Conservation (phyloP, 2,888 invertebrate species). For the Drosophila greeni region DNA sequence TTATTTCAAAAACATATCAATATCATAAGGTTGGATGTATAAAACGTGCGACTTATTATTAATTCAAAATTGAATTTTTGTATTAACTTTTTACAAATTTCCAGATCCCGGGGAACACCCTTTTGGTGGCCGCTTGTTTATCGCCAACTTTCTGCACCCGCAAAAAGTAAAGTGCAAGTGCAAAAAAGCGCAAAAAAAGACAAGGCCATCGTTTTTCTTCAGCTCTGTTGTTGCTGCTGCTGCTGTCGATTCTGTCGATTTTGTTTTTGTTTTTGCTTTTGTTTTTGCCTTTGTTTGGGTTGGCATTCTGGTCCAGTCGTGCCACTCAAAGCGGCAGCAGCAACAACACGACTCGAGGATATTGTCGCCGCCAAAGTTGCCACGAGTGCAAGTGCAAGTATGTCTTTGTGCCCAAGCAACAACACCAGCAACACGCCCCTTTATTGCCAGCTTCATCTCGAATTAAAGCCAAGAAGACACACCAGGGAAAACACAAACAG, state of each 20-base stretch:
- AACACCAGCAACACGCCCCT: conserved; percentile 44
- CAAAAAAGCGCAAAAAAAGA: conserved; percentile 36
- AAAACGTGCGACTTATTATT: no score
- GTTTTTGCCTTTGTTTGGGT: conserved; percentile 9
- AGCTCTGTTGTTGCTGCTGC: conserved; percentile 3
- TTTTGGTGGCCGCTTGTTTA: conserved; percentile 27
- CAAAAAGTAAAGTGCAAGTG: conserved; percentile 44
- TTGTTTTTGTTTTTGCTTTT: conserved; percentile 12
- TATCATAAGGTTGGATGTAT: not conserved
- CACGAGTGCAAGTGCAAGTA: conserved; percentile 49
- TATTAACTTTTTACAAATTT: not conserved
- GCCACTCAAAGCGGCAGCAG: conserved; percentile 49
- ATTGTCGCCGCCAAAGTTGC: conserved; percentile 49
- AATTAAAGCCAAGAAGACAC: conserved; percentile 43
- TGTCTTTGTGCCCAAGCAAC: conserved; percentile 48
- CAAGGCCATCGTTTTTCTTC: conserved; percentile 43
- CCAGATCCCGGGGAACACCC: conserved; percentile 8
- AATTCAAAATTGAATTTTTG: not conserved
- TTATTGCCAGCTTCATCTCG: conserved; percentile 16
- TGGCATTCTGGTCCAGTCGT: conserved; percentile 50
- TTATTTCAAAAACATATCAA: no score
- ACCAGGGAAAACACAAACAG: conserved; percentile 12
- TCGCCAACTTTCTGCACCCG: conserved; percentile 35
- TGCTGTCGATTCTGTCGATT: conserved; percentile 21
- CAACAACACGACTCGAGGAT: conserved; percentile 42